These are phyloP conservation scores for Zoroaster sp. DNA, from an alignment of 53 echinoderm and acorn worm species.

Conservation along the genomic window DNA sequence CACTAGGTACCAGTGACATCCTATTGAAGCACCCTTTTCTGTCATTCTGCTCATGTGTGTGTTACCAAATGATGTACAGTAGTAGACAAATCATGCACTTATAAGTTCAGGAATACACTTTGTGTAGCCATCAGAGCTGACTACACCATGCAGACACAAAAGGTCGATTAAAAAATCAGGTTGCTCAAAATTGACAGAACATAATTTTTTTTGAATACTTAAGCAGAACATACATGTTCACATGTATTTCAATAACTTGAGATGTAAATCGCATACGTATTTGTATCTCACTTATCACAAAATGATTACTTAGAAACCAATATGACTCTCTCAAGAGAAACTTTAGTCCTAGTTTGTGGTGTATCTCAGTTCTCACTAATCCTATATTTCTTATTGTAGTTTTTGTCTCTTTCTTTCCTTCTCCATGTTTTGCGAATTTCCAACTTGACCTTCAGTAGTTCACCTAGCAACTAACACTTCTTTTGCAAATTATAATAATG, in stretches of 20 bases:
- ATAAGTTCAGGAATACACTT: no score
- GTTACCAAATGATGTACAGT: no score
- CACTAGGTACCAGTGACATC: neutral
- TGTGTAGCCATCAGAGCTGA: no score
- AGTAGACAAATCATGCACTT: no score
- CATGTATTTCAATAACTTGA: no score
- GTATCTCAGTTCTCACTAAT: neutral
- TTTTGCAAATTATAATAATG: slow-evolving; percentile 31
- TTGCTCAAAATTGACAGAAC: no score
- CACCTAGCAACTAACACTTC: slow-evolving; percentile 32
- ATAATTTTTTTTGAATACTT: no score
- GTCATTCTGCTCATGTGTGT: neutral
- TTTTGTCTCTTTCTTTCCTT: slow-evolving; percentile 21
- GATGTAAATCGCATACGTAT: neutral
- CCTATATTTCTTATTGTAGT: slow-evolving; percentile 11
- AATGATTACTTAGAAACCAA: neutral
- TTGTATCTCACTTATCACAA: neutral
- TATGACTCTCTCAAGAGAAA: neutral
- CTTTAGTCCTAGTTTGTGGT: neutral
- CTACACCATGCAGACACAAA: no score
- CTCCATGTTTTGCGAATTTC: neutral
- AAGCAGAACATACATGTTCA: no score
- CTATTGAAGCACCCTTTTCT: neutral
- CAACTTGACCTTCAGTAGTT: neutral
- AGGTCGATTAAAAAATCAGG: no score